phyloP scores from a whole-genome alignment of 2,888 invertebrate genomes.

The Leucophora obtusa region DNA sequence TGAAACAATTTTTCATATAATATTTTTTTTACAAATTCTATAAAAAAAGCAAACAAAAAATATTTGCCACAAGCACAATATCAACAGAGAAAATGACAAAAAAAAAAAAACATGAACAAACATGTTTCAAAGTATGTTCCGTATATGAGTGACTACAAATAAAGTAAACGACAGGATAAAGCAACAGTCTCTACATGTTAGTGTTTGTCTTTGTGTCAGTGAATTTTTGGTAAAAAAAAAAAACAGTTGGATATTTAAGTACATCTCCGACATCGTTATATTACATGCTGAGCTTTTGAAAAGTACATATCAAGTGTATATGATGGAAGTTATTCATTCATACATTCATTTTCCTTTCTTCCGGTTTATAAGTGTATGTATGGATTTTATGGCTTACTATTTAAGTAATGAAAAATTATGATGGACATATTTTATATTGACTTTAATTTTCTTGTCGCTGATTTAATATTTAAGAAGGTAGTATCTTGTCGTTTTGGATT shows the following conservation, averaged over 20 bases:
- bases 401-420: slow-evolving; percentile 14
- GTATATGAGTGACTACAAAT: slow-evolving; percentile 10
- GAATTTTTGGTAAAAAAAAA: background rate
- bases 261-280: background rate
- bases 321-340: slow-evolving; percentile 4
- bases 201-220: slow-evolving; percentile 8
- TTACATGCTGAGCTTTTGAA: background rate
- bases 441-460: background rate
- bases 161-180: slow-evolving; percentile 18
- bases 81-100: slow-evolving; percentile 27
- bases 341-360: background rate
- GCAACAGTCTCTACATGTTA: slow-evolving; percentile 26
- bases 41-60: slow-evolving; percentile 17
- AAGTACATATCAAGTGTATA: slow-evolving; percentile 9
- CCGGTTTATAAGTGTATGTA: background rate
- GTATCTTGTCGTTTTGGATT: background rate
- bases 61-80: slow-evolving; percentile 31
- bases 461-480: background rate
- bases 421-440: slow-evolving; percentile 2
- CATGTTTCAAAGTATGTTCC: background rate
- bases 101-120: slow-evolving; percentile 10
- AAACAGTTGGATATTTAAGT: slow-evolving; percentile 3
- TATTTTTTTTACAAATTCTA: slow-evolving; percentile 5
- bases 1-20: slow-evolving; percentile 32
- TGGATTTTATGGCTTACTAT: slow-evolving; percentile 17